Evolutionary conservation across 2,888 invertebrate genomes (phyloP).

Genomic region (Mechanitis mazaeus): DNA sequence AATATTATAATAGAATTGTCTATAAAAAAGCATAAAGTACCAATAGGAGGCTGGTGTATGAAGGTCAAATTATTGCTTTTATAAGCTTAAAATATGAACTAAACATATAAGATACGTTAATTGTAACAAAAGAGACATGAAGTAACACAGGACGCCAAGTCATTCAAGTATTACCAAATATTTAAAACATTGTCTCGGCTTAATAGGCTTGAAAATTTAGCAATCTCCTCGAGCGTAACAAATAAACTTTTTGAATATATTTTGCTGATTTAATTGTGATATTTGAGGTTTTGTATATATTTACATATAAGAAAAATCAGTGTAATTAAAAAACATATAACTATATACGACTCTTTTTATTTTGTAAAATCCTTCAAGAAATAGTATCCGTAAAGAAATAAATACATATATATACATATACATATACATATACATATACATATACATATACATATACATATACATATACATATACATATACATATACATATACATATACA

Average conservation of each 20-base stretch:
- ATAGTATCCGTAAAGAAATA: no score
- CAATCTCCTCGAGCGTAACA: slow-evolving; percentile 12
- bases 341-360: slow-evolving; percentile 36
- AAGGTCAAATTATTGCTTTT: no score
- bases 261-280: slow-evolving; percentile 69
- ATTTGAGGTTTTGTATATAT: slow-evolving; percentile 63
- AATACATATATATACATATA: no score
- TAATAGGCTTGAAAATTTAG: background rate
- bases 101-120: no score
- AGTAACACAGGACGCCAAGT: background rate
- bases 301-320: slow-evolving; percentile 47
- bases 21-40: no score
- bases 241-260: slow-evolving; percentile 23
- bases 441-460: no score
- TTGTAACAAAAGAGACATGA: background rate
- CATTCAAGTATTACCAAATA: background rate
- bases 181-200: background rate
- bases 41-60: no score
- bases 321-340: slow-evolving; percentile 56
- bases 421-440: no score
- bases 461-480: no score
- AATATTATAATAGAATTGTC: no score
- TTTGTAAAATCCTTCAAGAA: slow-evolving; percentile 23
- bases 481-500: no score
- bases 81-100: no score